phyloP scores from a whole-genome alignment of 1,140 invertebrate species.

The Papilio polytes region DNA sequence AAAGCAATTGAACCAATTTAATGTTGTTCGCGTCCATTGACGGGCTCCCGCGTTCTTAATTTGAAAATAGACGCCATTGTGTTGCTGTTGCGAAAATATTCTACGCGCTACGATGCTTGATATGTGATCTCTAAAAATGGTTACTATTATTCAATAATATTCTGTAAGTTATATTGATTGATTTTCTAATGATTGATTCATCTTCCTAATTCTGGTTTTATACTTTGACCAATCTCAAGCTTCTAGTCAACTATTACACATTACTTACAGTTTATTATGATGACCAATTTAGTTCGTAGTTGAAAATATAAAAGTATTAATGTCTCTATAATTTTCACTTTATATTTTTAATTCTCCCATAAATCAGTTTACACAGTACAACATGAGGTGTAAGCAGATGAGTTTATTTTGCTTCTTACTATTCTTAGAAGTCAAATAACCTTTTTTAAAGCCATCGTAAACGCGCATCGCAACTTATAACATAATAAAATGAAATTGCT shows the following conservation, averaged over 20 bases:
- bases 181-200: too few relatives aligned
- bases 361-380: slow-evolving; percentile 16
- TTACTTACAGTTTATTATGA: not conserved
- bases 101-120: slow-evolving; percentile 11
- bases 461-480: slow-evolving; percentile 60
- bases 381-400: slow-evolving; percentile 6
- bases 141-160: too few relatives aligned
- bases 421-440: slow-evolving; percentile 69
- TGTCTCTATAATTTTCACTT: slow-evolving; percentile 4
- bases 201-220: too few relatives aligned
- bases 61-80: slow-evolving; percentile 79
- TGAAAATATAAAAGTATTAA: slow-evolving; percentile 5
- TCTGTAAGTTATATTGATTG: too few relatives aligned
- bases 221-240: not conserved
- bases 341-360: slow-evolving; percentile 13
- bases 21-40: slow-evolving; percentile 79
- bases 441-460: slow-evolving; percentile 31
- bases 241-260: not conserved
- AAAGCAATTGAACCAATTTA: slow-evolving; percentile 82
- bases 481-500: slow-evolving; percentile 58
- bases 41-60: slow-evolving; percentile 75
- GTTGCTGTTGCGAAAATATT: slow-evolving; percentile 65
- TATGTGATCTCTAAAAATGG: not conserved
- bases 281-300: not conserved
- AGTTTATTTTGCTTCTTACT: slow-evolving; percentile 41